Evolutionary conservation across 1,140 invertebrate genomes (phyloP).

Genomic region (Magallana ariakensis): DNA sequence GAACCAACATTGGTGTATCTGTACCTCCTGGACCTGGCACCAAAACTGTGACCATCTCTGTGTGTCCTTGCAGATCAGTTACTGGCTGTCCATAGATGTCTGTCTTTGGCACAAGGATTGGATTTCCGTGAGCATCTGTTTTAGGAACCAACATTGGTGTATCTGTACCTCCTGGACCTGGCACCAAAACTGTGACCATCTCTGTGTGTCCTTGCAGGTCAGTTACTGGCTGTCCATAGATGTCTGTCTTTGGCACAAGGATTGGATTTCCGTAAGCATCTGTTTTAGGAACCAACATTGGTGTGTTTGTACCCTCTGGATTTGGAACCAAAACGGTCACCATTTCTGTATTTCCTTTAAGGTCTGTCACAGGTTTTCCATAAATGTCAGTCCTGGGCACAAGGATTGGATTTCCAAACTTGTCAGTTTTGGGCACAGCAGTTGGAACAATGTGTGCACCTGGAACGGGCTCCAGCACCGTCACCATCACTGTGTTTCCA

Average conservation of each 20-base stretch:
- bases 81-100: slow-evolving; percentile 10
- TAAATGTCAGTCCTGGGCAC: slow-evolving; percentile 31
- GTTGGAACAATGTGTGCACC: background rate
- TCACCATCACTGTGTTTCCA: background rate
- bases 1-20: background rate
- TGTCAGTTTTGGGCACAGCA: slow-evolving; percentile 33
- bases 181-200: slow-evolving; percentile 50
- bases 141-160: slow-evolving; percentile 38
- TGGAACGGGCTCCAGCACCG: background rate
- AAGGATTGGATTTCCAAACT: background rate
- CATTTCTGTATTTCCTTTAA: background rate
- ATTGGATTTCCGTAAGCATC: slow-evolving; percentile 31
- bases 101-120: slow-evolving; percentile 31
- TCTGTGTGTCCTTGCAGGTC: background rate
- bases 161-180: background rate
- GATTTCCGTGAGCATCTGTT: slow-evolving; percentile 18
- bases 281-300: background rate
- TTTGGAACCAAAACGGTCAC: background rate
- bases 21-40: background rate
- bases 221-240: slow-evolving; percentile 32
- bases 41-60: slow-evolving; percentile 1
- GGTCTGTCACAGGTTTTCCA: slow-evolving; percentile 36
- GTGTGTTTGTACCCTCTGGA: background rate
- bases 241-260: slow-evolving; percentile 37
- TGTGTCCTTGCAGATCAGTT: slow-evolving; percentile 14